Percentiles rank a stretch among this genome's conserved stretches.
phyloP scores from a whole-genome alignment of 2,888 invertebrate species.

The Limnephilus auricula region DNA sequence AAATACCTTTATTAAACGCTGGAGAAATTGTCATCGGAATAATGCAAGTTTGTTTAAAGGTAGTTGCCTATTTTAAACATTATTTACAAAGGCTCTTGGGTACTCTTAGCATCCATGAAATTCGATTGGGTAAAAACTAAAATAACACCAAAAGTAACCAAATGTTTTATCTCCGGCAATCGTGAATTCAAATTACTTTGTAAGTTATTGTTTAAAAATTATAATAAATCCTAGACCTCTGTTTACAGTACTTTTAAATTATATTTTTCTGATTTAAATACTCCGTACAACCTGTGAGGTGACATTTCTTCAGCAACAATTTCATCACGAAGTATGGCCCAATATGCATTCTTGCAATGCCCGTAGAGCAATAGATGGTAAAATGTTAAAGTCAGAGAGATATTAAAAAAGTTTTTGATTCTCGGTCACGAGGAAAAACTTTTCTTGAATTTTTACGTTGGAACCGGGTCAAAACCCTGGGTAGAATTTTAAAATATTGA shows the following conservation, averaged over 20 bases:
- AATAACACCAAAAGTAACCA: not conserved
- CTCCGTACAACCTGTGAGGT: not conserved
- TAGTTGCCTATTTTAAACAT: not conserved
- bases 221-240: not conserved
- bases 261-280: not conserved
- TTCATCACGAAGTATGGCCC: not conserved
- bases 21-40: not conserved
- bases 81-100: not conserved
- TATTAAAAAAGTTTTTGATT: not conserved
- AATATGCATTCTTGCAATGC: not conserved
- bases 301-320: not conserved
- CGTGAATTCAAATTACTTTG: not conserved
- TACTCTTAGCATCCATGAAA: not conserved
- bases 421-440: not conserved
- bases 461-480: not conserved
- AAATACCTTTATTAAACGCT: not conserved
- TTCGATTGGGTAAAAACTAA: not conserved
- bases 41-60: not conserved
- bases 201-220: not conserved
- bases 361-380: not conserved
- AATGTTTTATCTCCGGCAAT: not conserved
- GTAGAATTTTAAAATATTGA: not conserved
- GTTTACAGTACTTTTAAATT: not conserved
- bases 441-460: not conserved
- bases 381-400: not conserved